Conservation (phyloP, 2,888 invertebrate genomes). For the Dimorphilus gyrociliatus region DNA sequence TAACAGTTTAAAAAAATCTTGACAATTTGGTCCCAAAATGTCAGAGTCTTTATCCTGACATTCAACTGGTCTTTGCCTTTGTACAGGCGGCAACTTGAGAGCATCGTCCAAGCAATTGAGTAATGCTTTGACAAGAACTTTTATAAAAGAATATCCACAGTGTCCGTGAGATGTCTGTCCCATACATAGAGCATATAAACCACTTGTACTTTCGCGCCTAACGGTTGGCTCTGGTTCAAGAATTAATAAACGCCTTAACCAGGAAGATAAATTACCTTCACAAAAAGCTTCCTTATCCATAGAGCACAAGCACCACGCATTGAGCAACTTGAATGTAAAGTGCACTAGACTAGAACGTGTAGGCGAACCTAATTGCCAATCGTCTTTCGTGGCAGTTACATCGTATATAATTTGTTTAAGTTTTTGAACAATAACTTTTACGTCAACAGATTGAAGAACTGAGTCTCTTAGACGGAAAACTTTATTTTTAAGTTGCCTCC, state of each 20-base stretch:
- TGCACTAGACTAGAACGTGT: too few species aligned
- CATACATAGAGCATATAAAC: conserved; percentile 69
- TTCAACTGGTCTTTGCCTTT: conserved; percentile 2
- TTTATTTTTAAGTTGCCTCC: too few species aligned
- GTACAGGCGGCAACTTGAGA: conserved; percentile 58
- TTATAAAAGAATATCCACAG: conserved; percentile 38
- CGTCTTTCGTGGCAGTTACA: too few species aligned
- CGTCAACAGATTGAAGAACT: too few species aligned
- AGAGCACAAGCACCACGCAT: too few species aligned
- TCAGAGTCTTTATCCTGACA: conserved; percentile 45
- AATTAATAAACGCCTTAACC: conserved; percentile 2
- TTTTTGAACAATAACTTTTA: too few species aligned
- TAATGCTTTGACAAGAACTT: conserved; percentile 62
- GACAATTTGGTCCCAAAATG: conserved; percentile 78
- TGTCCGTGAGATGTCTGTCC: conserved; percentile 42
- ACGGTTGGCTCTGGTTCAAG: conserved; percentile 49
- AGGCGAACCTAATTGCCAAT: too few species aligned
- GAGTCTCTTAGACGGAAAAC: too few species aligned
- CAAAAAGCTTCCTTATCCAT: neutral
- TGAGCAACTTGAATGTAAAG: too few species aligned
- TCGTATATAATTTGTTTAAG: conserved; percentile 49
- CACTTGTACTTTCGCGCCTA: conserved; percentile 74
- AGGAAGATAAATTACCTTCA: neutral
- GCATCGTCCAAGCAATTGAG: conserved; percentile 65
- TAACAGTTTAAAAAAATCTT: conserved; percentile 83